Conservation (phyloP, 2,797 vertebrate species). For the Selene dorsalis region DNA sequence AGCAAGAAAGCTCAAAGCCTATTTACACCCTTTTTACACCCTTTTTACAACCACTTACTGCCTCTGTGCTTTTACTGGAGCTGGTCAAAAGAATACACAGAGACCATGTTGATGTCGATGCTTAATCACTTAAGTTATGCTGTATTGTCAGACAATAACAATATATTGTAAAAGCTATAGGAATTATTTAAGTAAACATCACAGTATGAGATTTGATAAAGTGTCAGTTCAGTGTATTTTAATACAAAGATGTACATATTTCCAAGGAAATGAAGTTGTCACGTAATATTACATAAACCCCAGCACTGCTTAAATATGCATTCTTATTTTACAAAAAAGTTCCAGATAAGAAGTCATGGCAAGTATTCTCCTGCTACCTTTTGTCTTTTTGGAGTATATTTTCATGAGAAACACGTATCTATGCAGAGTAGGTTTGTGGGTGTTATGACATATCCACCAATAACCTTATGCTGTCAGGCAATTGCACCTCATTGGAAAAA, state of each 20-base stretch:
- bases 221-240: not conserved
- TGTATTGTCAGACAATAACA: no score
- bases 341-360: not conserved
- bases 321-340: constrained; percentile 3
- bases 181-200: no score
- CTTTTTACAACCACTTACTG: no score
- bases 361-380: constrained; percentile 15
- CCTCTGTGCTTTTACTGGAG: no score
- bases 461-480: constrained; percentile 88
- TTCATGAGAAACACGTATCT: constrained; percentile 84
- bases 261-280: not conserved
- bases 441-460: constrained; percentile 75
- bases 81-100: no score
- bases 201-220: no score
- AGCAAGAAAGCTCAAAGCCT: no score
- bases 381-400: constrained; percentile 76
- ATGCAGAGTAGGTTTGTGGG: constrained; percentile 74
- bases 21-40: no score
- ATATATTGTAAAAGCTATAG: no score
- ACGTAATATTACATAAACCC: not conserved
- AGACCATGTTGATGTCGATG: no score
- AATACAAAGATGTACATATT: not conserved
- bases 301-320: not conserved
- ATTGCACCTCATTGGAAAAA: constrained; percentile 88
- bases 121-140: no score